Evolutionary conservation across 2,113 vertebrate genomes (phyloP).

Genomic region (Megaleporinus macrocephalus): DNA sequence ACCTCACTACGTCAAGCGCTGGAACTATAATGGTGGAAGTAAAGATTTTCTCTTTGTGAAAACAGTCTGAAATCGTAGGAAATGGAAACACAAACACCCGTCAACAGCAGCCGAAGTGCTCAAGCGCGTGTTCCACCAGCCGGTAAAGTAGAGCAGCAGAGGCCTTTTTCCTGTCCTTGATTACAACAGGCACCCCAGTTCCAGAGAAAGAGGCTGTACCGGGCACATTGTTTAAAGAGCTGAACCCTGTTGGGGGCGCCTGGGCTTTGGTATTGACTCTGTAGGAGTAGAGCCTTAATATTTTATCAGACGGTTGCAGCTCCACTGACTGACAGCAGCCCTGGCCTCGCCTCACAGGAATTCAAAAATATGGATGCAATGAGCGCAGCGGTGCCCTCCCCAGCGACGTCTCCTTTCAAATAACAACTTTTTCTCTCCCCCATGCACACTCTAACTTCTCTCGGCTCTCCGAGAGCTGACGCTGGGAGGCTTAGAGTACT

Average conservation of each 20-base stretch:
- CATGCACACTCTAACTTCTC: not conserved
- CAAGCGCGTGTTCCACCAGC: not conserved
- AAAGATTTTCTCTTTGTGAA: no score
- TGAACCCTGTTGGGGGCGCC: not conserved
- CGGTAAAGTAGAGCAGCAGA: not conserved
- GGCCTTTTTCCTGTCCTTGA: not conserved
- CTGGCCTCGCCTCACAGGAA: constrained; percentile 23
- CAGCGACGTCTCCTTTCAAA: not conserved
- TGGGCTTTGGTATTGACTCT: constrained; percentile 29
- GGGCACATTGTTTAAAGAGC: constrained; percentile 1
- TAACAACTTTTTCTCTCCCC: not conserved
- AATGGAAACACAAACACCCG: no score
- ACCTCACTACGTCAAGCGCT: no score
- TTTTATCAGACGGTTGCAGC: constrained; percentile 54
- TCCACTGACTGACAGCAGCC: constrained; percentile 2
- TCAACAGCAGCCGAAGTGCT: not conserved
- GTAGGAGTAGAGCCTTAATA: constrained; percentile 39
- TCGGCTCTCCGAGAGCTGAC: not conserved
- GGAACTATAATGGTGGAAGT: no score
- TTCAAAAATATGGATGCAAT: constrained; percentile 12
- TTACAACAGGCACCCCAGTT: not conserved
- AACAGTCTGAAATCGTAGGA: no score
- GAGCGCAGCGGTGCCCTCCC: not conserved
- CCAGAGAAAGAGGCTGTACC: not conserved
- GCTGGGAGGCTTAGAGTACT: not conserved